phyloP scores from a whole-genome alignment of 2,888 invertebrate genomes.

The Lithodes maja region DNA sequence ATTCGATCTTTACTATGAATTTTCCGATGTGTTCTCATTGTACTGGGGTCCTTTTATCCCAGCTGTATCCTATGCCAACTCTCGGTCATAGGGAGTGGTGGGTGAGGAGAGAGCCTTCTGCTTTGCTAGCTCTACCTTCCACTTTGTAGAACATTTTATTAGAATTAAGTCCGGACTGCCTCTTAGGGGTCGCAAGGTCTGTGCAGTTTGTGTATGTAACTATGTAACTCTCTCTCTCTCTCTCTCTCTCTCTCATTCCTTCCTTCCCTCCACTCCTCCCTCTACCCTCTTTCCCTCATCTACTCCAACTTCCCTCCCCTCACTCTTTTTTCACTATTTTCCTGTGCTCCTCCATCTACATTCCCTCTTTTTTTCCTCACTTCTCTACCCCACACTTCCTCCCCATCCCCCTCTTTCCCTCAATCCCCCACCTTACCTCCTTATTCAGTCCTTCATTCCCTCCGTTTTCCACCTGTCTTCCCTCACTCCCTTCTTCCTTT shows the following conservation, averaged over 20 bases:
- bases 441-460: not conserved
- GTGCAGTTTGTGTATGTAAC: not conserved
- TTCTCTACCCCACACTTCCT: not conserved
- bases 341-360: not conserved
- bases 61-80: too few species aligned
- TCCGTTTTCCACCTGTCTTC: not conserved
- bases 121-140: too few species aligned
- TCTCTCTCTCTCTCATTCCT: not conserved
- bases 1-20: too few species aligned
- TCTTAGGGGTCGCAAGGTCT: too few species aligned
- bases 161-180: too few species aligned
- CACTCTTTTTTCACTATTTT: not conserved
- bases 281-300: not conserved
- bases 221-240: not conserved
- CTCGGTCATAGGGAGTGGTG: too few species aligned
- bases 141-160: too few species aligned
- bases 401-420: not conserved
- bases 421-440: not conserved
- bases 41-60: too few species aligned
- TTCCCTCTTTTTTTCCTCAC: not conserved
- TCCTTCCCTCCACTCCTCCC: conserved; percentile 9
- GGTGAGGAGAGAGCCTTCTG: too few species aligned
- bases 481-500: not conserved
- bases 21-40: too few species aligned
- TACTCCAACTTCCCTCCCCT: not conserved